phyloP scores from a whole-genome alignment of 53 echinoderm and acorn worm genomes.

The Arbacia lixula region DNA sequence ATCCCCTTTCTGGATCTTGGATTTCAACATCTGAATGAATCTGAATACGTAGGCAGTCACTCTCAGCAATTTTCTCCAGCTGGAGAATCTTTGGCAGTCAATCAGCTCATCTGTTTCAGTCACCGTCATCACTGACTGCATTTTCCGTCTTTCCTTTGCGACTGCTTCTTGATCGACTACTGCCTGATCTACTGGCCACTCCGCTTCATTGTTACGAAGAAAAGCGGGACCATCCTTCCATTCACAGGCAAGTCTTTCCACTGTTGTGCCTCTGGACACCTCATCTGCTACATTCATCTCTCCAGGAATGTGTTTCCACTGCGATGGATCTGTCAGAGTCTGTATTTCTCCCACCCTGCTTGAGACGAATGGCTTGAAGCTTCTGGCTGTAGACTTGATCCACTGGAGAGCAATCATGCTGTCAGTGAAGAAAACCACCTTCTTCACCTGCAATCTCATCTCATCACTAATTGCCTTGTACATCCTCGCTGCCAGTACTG shows the following conservation, averaged over 20 bases:
- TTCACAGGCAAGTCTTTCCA: conserved; percentile 3
- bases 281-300: conserved; percentile 59
- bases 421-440: conserved; percentile 68
- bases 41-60: conserved; percentile 69
- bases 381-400: conserved; percentile 58
- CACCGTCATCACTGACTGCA: not conserved
- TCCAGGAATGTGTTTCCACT: conserved; percentile 70
- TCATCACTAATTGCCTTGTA: conserved; percentile 51
- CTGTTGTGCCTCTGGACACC: conserved; percentile 60
- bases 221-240: conserved; percentile 69
- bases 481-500: conserved; percentile 53
- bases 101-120: conserved; percentile 4
- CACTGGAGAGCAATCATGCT: conserved; percentile 64
- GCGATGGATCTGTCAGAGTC: conserved; percentile 50
- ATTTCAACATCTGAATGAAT: conserved; percentile 40
- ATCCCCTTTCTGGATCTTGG: conserved; percentile 19
- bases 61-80: conserved; percentile 64
- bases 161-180: not conserved
- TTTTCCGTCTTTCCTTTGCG: conserved; percentile 9
- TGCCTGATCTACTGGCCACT: conserved; percentile 57
- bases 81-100: conserved; percentile 54
- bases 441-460: conserved; percentile 27
- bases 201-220: conserved; percentile 28
- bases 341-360: conserved; percentile 70
- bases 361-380: conserved; percentile 67